A percentile compares a stretch with the other conserved stretches of the same genome.
Evolutionary conservation across 2,113 vertebrate genomes (phyloP).

Genomic region (Cyanoramphus novaezelandiae): DNA sequence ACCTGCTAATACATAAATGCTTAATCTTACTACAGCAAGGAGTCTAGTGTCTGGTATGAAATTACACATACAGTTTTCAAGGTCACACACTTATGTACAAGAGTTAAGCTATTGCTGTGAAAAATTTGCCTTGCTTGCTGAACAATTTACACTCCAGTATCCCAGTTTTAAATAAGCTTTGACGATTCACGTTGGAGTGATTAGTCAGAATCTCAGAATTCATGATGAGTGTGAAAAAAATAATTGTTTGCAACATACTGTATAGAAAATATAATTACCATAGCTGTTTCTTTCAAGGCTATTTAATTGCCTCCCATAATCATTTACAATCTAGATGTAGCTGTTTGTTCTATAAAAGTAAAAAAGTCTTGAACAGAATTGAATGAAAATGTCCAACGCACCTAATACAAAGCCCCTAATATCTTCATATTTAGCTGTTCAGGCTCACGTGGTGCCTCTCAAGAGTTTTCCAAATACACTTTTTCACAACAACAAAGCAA

Average conservation of each 20-base stretch:
- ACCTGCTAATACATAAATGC: background rate
- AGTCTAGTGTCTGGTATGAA: background rate
- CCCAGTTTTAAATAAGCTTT: background rate
- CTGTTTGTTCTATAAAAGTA: background rate
- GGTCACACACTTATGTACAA: background rate
- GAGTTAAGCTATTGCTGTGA: background rate
- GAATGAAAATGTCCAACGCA: background rate
- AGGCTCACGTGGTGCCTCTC: background rate
- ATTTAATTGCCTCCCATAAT: background rate
- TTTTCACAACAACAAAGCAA: background rate
- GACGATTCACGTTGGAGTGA: background rate
- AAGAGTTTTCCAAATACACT: background rate
- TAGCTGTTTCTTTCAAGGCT: background rate
- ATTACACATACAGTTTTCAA: background rate
- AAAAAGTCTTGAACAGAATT: background rate
- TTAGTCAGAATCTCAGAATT: background rate
- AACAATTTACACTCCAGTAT: background rate
- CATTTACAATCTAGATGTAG: background rate
- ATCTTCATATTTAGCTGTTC: background rate
- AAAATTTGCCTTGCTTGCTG: background rate
- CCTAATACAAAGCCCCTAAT: background rate
- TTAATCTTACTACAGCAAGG: background rate
- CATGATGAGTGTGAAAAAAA: background rate
- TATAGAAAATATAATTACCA: background rate
- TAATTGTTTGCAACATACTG: background rate